Evolutionary conservation across 2,113 vertebrate species (phyloP).

Genomic region (Anoura caudifer): DNA sequence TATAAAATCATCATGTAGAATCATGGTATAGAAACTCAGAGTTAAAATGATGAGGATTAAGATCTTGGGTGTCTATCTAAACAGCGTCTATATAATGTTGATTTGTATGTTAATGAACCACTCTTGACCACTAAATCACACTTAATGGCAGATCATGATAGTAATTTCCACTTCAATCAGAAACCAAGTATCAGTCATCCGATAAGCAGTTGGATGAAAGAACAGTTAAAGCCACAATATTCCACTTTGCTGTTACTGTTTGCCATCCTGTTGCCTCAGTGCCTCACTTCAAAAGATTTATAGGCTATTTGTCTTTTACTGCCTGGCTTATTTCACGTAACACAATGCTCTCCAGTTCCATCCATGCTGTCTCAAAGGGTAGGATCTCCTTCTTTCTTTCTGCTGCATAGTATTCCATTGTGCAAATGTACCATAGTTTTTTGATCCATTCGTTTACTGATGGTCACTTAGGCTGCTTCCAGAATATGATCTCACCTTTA

Average conservation of each 20-base stretch:
- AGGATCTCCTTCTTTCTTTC: too few relatives aligned
- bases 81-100: not conserved
- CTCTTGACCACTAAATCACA: not conserved
- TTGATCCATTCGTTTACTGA: too few relatives aligned
- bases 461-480: too few relatives aligned
- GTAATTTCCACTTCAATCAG: not conserved
- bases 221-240: not conserved
- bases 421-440: too few relatives aligned
- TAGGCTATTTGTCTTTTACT: not conserved
- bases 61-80: not conserved
- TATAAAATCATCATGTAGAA: not conserved
- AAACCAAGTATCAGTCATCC: not conserved
- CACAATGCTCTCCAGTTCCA: too few relatives aligned
- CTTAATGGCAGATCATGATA: not conserved
- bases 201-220: not conserved
- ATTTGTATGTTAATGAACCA: not conserved
- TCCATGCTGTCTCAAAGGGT: too few relatives aligned
- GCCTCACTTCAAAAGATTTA: conserved; percentile 20
- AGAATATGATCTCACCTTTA: too few relatives aligned
- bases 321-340: too few relatives aligned
- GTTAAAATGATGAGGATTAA: not conserved
- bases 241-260: not conserved
- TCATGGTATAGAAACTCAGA: not conserved
- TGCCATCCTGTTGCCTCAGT: not conserved
- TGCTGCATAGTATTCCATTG: too few relatives aligned